Evolutionary conservation across 2,888 invertebrate species (phyloP).

Genomic region (Phorcus lineatus): DNA sequence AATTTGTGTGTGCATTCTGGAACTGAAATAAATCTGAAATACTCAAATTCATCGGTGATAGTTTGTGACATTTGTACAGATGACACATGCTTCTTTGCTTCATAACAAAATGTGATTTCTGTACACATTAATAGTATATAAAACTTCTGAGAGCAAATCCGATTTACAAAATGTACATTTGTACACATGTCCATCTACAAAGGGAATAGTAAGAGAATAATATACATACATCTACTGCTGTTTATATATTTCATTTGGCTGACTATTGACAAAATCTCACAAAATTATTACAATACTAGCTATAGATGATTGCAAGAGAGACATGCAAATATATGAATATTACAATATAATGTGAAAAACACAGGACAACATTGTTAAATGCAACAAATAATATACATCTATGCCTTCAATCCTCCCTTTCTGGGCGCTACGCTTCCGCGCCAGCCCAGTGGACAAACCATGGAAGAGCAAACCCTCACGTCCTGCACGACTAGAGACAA

Average conservation of each 20-base stretch:
- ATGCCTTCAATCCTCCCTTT: background rate
- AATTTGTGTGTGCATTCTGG: background rate
- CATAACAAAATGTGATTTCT: slow-evolving; percentile 16
- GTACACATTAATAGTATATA: slow-evolving; percentile 10
- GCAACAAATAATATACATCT: slow-evolving; percentile 13
- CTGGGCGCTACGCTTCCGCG: background rate
- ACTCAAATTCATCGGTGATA: slow-evolving; percentile 10
- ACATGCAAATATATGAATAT: slow-evolving; percentile 1
- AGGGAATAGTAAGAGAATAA: background rate
- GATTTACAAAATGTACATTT: slow-evolving; percentile 26
- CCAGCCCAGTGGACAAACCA: background rate
- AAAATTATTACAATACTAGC: slow-evolving; percentile 10
- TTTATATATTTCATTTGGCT: slow-evolving; percentile 5
- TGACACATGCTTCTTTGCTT: background rate
- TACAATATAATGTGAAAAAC: background rate
- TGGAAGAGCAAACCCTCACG: background rate
- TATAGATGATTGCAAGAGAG: background rate
- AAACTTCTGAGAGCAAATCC: slow-evolving; percentile 14
- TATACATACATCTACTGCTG: slow-evolving; percentile 2
- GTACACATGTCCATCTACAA: slow-evolving; percentile 17
- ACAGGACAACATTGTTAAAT: slow-evolving; percentile 2
- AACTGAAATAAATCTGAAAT: slow-evolving; percentile 7
- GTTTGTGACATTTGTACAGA: slow-evolving; percentile 6
- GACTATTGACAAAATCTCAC: slow-evolving; percentile 13
- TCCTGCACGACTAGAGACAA: background rate